Evolutionary conservation across 2,113 vertebrate species (phyloP), one percentile per base, ranked within the genome.

Genomic region (Vulpes lagopus): DNA sequence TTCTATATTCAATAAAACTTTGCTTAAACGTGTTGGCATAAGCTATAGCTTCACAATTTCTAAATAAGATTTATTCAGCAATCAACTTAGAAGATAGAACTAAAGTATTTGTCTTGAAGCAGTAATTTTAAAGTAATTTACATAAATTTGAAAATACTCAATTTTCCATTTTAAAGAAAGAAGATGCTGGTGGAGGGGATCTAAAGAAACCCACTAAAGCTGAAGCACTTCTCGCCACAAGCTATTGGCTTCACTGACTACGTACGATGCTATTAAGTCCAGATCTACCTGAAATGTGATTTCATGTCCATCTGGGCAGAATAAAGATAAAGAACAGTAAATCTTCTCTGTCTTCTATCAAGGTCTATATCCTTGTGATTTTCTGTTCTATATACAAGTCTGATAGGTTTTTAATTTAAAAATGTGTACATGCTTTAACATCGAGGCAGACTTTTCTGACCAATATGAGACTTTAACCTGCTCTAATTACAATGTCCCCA

Each of bases 91-190:
- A 83, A 81, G 49, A 22, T 9, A 81, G 10, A 64, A 22, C 35
- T 85, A 20, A 93, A 74, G 5, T 35, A 74, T 80, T 51, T 86
- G 32, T 79, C 55, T 43, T 89, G 27, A 71, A 93, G 9, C 55
- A 84, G 1, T 51, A 84, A 89, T 95, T 93, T 65, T 57, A 83
- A 89, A 93, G 4, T 30, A 76, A 83, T 84, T 71, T 74, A 87
- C 69, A 81, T 76, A 67, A 90, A 86, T 17, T 90, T 93, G 55
- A 81, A 90, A 87, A 92, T 49, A 62, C 15, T 80, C 49, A 57
- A 11, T 60, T 93, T 91, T 95, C 27, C 30, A 43, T 32, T 83
- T 92, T 84, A 57, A 86, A 90, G 60, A 59, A 12, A 87, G 81
- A 69, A 1, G 0, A 7, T 62, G 15, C 69, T 51, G 5, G 3